Evolutionary conservation across 2,113 vertebrate species (phyloP).

Genomic region (Lonchura striata): DNA sequence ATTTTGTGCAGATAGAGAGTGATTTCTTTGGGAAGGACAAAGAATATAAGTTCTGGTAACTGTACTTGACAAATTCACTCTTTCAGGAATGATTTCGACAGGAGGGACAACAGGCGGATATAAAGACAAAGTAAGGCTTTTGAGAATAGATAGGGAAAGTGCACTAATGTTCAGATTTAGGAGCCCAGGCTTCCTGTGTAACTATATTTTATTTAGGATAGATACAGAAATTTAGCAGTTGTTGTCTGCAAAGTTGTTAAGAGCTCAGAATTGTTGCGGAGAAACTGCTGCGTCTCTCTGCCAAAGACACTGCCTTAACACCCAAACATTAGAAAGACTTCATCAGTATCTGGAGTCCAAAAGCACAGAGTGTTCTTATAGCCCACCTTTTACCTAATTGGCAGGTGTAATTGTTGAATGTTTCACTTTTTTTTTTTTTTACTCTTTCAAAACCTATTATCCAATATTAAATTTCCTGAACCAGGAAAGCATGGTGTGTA

Average conservation of each 20-base stretch:
- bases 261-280: neutral
- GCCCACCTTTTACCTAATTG: neutral
- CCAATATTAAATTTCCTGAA: neutral
- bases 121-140: neutral
- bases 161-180: neutral
- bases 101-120: neutral
- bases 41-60: neutral
- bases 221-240: neutral
- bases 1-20: neutral
- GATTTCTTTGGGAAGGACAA: neutral
- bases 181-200: neutral
- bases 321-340: neutral
- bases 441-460: neutral
- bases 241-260: neutral
- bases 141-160: neutral
- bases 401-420: neutral
- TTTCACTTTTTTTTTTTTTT: neutral
- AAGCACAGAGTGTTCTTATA: neutral
- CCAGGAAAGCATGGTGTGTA: neutral
- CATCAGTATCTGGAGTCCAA: neutral
- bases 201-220: neutral
- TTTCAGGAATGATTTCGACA: neutral
- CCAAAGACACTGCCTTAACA: neutral
- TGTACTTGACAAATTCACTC: neutral
- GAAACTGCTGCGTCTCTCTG: neutral